A percentile compares a stretch with the other conserved stretches of the same genome.
phyloP scores from a whole-genome alignment of 1,140 invertebrate species.

The Goniozus legneri region DNA sequence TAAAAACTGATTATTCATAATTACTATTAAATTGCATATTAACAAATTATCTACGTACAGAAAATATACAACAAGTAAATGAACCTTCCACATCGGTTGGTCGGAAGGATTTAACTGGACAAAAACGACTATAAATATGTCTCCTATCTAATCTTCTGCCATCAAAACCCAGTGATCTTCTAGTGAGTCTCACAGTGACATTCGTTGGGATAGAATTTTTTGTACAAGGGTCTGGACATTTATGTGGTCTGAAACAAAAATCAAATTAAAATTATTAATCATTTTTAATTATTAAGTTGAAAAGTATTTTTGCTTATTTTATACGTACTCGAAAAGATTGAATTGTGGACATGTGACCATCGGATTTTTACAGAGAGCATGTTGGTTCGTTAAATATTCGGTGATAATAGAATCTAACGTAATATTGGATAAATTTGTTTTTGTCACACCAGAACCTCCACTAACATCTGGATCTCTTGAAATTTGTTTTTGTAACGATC shows the following conservation, averaged over 20 bases:
- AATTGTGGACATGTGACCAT: conserved; percentile 90
- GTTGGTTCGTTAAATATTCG: conserved; percentile 93
- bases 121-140: conserved; percentile 85
- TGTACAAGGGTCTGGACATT: conserved; percentile 84
- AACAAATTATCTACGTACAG: conserved; percentile 54
- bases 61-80: conserved; percentile 79
- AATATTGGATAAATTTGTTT: conserved; percentile 53
- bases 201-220: conserved; percentile 69
- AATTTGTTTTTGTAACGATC: conserved; percentile 70
- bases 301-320: conserved; percentile 3
- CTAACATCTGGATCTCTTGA: conserved; percentile 42
- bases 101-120: conserved; percentile 79
- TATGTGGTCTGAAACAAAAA: conserved; percentile 69
- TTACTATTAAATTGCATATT: conserved; percentile 8
- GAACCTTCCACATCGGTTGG: conserved; percentile 71
- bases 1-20: conserved; percentile 5
- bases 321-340: conserved; percentile 75
- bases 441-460: conserved; percentile 30
- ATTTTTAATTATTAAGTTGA: neutral
- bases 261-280: neutral
- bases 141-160: conserved; percentile 67
- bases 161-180: conserved; percentile 57
- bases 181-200: conserved; percentile 62
- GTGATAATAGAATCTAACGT: conserved; percentile 91
- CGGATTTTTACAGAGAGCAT: conserved; percentile 88